Evolutionary conservation across 2,113 vertebrate species (phyloP), one percentile per base, ranked within the genome.

Genomic region (Hyperopisus bebe): DNA sequence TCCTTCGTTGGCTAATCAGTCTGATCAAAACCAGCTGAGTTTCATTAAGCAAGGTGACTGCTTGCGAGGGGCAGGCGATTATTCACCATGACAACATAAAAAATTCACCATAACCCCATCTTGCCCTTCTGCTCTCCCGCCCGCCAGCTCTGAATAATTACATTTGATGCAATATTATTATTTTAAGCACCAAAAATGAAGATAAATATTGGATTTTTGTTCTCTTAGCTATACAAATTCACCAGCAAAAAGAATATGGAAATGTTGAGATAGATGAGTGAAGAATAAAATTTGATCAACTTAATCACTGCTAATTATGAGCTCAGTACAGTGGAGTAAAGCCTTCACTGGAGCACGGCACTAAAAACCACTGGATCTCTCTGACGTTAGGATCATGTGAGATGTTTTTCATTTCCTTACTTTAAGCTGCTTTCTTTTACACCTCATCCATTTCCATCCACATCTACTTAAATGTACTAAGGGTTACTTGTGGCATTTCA

Each of bases 11-110:
- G 82, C 42, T 84, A 84, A 84, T 84, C 82, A 84, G 44, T 24
- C 82, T 84, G 82, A 84, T 84, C 42, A 47, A 46, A 47, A 46
- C 42, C 82, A 84, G 82, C 82, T 84, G 82, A 84, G 44, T 84
- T 84, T 84, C 42, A 46, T 84, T 84, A 84, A 84, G 21, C 44
- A 84, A 84, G 82, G 82, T 47, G 44, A 84, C 82, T 84, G 44
- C 82, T 84, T 24, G 44, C 42, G n/a, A 46, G 82, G 82, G 21
- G 44, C 44, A 21, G 24, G 82, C 19, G 21, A 84, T 84, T 84
- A 84, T 47, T 84, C 82, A 21, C 82, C 42, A 84, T 84, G 82
- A 84, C 82, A 84, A 84, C 82, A 84, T 44, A 47, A 47, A 84
- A 47, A 84, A 46, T 44, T 44, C 82, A 84, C 21, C 39, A 84